Percentiles rank a stretch among this genome's conserved stretches.
Conservation (phyloP, 2,797 vertebrate genomes). For the Phrynocephalus forsythii region DNA sequence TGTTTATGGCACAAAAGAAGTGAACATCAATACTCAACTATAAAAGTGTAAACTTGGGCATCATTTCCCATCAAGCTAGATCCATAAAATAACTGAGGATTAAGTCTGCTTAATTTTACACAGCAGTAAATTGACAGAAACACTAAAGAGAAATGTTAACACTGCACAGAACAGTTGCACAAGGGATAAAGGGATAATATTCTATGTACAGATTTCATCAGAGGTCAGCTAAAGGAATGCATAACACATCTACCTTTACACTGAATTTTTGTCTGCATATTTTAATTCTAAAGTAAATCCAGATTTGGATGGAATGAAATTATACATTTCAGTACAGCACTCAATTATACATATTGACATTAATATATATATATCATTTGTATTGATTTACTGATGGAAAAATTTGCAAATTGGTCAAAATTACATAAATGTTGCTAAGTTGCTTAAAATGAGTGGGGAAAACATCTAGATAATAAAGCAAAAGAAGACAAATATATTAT, state of each 20-base stretch:
- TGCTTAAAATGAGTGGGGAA: neutral
- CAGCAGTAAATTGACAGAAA: neutral
- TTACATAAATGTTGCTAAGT: neutral
- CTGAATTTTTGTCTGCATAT: neutral
- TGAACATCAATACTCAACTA: neutral
- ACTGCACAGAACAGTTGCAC: neutral
- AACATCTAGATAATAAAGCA: neutral
- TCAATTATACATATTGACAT: neutral
- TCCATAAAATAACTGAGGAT: neutral
- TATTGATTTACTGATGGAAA: neutral
- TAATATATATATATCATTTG: neutral
- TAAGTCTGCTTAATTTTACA: too few species aligned
- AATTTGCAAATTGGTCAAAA: neutral
- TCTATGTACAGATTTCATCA: neutral
- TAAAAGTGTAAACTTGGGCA: neutral
- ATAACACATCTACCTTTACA: neutral
- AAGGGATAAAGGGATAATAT: neutral
- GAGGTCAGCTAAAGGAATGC: neutral
- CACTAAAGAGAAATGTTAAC: neutral
- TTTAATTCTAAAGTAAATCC: conserved; percentile 8
- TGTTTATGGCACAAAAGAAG: neutral
- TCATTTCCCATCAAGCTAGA: neutral
- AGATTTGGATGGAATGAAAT: neutral
- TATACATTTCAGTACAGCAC: neutral
- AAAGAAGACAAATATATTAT: neutral